Evolutionary conservation across 2,113 vertebrate genomes (phyloP).

Genomic region (Rhinichthys klamathensis): DNA sequence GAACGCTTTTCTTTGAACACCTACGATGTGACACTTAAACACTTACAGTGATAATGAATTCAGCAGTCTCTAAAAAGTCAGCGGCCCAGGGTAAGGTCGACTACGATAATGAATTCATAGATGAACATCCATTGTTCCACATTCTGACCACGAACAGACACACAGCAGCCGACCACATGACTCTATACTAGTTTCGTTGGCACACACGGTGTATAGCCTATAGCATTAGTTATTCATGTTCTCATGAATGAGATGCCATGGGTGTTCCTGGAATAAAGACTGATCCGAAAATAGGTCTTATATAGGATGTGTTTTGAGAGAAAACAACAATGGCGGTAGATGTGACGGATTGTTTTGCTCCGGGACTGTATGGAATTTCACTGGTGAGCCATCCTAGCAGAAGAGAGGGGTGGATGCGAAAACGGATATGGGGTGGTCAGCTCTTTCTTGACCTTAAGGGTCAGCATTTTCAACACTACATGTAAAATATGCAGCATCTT

Average conservation of each 20-base stretch:
- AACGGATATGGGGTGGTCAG: slow-evolving; percentile 73
- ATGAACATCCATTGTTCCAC: not conserved
- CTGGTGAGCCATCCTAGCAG: slow-evolving; percentile 49
- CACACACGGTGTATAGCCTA: slow-evolving; percentile 43
- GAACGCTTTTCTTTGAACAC: not conserved
- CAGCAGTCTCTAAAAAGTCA: slow-evolving; percentile 6
- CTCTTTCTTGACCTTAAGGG: slow-evolving; percentile 73
- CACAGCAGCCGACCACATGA: slow-evolving; percentile 30
- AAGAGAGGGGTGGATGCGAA: slow-evolving; percentile 70
- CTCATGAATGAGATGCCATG: slow-evolving; percentile 54
- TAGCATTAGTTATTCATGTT: slow-evolving; percentile 56
- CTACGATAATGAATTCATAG: slow-evolving; percentile 22
- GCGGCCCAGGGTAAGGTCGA: slow-evolving; percentile 6
- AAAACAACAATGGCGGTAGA: slow-evolving; percentile 28
- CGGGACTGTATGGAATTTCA: slow-evolving; percentile 66
- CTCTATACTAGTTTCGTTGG: slow-evolving; percentile 57
- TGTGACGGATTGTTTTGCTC: slow-evolving; percentile 44
- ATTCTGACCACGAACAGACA: slow-evolving; percentile 48
- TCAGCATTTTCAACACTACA: slow-evolving; percentile 65
- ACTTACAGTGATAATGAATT: slow-evolving; percentile 15
- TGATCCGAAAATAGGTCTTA: slow-evolving; percentile 58
- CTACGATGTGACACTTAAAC: slow-evolving; percentile 1
- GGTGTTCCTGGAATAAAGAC: slow-evolving; percentile 50
- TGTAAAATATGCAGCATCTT: slow-evolving; percentile 29
- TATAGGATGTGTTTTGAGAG: slow-evolving; percentile 17